phyloP scores from a whole-genome alignment of 1,140 invertebrate genomes.

The Caerostris darwini region DNA sequence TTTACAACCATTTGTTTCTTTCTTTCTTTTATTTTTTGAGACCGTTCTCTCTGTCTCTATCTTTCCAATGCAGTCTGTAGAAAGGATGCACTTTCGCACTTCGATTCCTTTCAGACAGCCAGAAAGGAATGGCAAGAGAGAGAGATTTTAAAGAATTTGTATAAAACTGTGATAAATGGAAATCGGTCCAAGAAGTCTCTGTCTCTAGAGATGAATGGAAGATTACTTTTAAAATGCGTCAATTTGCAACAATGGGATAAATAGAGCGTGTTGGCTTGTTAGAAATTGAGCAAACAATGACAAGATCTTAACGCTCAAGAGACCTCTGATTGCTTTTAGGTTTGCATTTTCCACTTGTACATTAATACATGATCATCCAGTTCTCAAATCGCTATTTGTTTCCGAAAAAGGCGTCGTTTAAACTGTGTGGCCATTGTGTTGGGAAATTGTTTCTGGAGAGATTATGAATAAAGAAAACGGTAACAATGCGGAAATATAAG shows the following conservation, averaged over 20 bases:
- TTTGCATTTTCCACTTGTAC: not conserved
- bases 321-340: slow-evolving; percentile 3
- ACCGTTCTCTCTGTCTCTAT: not conserved
- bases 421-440: no score
- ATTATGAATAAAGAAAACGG: not conserved
- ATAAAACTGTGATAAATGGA: slow-evolving; percentile 65
- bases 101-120: not conserved
- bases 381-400: not conserved
- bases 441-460: not conserved
- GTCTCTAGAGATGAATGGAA: not conserved
- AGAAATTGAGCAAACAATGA: slow-evolving; percentile 60
- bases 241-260: slow-evolving; percentile 68
- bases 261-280: slow-evolving; percentile 34
- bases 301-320: not conserved
- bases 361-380: not conserved
- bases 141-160: slow-evolving; percentile 44
- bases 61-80: no score
- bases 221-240: slow-evolving; percentile 60
- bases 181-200: not conserved
- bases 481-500: not conserved
- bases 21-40: not conserved
- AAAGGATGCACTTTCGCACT: slow-evolving; percentile 8
- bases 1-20: slow-evolving; percentile 59
- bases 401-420: not conserved
- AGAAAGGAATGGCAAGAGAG: no score